A percentile compares a stretch with the other conserved stretches of the same genome.
These are phyloP conservation scores for Struthio camelus DNA, from an alignment of 2,113 vertebrate species.

Conservation along the genomic window DNA sequence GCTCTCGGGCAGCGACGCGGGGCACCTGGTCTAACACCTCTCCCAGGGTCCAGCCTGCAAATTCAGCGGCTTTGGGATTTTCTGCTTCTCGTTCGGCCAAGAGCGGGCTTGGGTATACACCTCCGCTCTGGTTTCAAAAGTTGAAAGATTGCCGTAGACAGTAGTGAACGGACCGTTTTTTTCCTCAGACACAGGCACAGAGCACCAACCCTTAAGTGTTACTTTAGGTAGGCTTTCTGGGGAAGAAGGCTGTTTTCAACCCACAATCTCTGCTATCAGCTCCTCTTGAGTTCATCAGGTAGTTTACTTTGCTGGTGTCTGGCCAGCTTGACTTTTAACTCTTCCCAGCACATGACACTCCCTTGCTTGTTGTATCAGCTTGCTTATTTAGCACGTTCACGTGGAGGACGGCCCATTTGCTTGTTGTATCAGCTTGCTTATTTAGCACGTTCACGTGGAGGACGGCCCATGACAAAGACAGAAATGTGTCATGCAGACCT, in stretches of 20 bases:
- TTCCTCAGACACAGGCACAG: background rate
- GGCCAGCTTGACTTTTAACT: background rate
- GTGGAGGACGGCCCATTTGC: background rate
- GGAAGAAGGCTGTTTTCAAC: background rate
- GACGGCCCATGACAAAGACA: background rate
- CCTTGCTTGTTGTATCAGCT: background rate
- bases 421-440: background rate
- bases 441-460: background rate
- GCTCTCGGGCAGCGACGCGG: background rate
- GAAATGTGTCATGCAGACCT: background rate
- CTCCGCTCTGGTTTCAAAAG: background rate
- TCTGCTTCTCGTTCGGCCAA: background rate
- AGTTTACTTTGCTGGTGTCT: background rate
- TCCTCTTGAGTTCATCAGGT: background rate
- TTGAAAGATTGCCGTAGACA: background rate
- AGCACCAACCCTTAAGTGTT: background rate
- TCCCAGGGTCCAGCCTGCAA: background rate
- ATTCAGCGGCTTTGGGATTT: background rate
- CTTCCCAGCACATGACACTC: background rate
- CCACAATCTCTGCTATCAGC: background rate
- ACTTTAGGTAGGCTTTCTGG: background rate
- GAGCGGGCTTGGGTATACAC: background rate
- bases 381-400: background rate
- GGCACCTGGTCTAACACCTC: background rate
- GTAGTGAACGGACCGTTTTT: background rate